Conservation (phyloP, 2,113 vertebrate species). For the Lamprotornis superbus region DNA sequence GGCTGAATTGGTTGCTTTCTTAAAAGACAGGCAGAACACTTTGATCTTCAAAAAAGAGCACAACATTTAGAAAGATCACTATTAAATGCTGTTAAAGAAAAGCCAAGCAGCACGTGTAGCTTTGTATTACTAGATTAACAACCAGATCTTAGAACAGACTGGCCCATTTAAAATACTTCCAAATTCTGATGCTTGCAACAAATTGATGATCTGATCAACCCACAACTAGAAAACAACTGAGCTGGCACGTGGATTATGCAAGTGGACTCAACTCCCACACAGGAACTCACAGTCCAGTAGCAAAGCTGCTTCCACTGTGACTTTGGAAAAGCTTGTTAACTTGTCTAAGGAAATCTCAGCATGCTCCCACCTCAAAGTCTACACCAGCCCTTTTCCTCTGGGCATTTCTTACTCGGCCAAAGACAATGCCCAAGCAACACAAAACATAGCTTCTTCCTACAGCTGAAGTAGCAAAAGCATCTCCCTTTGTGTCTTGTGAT, state of each 20-base stretch:
- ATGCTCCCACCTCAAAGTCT: accelerated
- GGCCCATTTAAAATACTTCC: neutral
- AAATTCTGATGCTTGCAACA: neutral
- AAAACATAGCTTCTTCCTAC: neutral
- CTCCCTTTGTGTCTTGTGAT: neutral
- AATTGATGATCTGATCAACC: neutral
- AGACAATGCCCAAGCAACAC: neutral
- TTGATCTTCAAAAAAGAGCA: neutral
- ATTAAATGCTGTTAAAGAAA: neutral
- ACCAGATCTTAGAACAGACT: neutral
- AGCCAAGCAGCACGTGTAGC: neutral
- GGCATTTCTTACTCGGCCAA: neutral
- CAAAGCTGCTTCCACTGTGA: neutral
- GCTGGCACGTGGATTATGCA: neutral
- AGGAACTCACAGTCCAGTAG: neutral
- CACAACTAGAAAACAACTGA: neutral
- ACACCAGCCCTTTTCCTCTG: neutral
- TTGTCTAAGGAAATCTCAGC: neutral
- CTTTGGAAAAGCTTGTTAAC: neutral
- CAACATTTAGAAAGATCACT: neutral
- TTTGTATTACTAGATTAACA: neutral
- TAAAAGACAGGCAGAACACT: neutral
- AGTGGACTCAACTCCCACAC: neutral
- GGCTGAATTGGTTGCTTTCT: neutral
- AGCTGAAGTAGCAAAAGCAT: neutral